A percentile compares a stretch with the other conserved stretches of the same genome.
These are phyloP conservation scores for Stylophora pistillata DNA, from an alignment of 64 coral and sea anemone genomes.

Conservation along the genomic window DNA sequence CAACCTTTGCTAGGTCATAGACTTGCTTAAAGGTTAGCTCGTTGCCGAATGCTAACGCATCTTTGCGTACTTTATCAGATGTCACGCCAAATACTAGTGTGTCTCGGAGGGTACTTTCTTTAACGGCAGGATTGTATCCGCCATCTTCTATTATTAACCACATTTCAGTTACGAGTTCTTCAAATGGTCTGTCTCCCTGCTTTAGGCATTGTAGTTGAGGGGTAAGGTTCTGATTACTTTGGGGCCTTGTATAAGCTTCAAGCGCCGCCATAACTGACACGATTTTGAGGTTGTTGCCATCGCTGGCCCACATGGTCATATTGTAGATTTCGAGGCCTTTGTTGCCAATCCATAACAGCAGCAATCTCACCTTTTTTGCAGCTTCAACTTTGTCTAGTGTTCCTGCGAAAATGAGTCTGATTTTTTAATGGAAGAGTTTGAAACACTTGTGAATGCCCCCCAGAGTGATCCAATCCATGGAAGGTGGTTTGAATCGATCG, in stretches of 20 bases:
- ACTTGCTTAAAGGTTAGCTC: conserved; percentile 58
- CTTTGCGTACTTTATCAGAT: neutral
- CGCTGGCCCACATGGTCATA: conserved; percentile 36
- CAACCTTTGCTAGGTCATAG: conserved; percentile 47
- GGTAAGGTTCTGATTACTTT: conserved; percentile 10
- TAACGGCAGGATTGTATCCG: conserved; percentile 13
- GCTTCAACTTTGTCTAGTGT: conserved; percentile 35
- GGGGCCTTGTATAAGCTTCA: conserved; percentile 9
- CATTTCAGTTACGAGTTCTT: conserved; percentile 31
- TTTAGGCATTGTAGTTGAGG: conserved; percentile 5
- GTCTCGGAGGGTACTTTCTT: conserved; percentile 45
- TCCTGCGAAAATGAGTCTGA: conserved; percentile 56
- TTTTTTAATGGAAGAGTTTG: conserved; percentile 74
- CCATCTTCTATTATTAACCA: conserved; percentile 12
- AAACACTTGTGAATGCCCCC: conserved; percentile 59
- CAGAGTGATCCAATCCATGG: conserved; percentile 68
- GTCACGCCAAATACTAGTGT: conserved; percentile 27
- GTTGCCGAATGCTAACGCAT: conserved; percentile 63
- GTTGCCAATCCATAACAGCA: conserved; percentile 62
- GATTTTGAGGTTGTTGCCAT: conserved; percentile 26
- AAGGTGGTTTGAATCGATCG: conserved; percentile 52
- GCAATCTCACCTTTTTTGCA: conserved; percentile 55
- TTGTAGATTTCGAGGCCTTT: conserved; percentile 68
- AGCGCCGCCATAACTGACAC: conserved; percentile 23
- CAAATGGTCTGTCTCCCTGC: conserved; percentile 3